Evolutionary conservation across 2,113 vertebrate genomes (phyloP), one percentile per base, ranked within the genome.

Genomic region (Apus apus): DNA sequence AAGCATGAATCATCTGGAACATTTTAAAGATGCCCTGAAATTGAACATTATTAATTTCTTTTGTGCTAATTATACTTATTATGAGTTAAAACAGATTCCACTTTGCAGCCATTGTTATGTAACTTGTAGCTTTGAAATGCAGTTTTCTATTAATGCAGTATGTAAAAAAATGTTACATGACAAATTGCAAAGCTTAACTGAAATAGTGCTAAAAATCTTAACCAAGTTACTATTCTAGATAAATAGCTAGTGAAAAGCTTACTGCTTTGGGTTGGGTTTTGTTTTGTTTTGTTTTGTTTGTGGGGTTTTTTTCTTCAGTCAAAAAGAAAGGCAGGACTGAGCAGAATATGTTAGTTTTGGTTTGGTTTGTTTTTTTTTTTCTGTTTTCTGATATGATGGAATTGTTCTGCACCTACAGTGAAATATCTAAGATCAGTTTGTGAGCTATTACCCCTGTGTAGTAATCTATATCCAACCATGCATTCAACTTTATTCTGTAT

Each of bases 101-200:
- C 34, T 95, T 88, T 75, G 11, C 68, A 80, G 34, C 14, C 76
- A 30, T 93, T 91, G 48, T 93, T 94, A 87, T 26, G 34, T 81
- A 92, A 94, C 85, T 93, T 87, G 76, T 92, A 83, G 76, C 80
- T 94, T 93, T 90, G 88, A 94, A 96, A 95, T 81, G 19, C 30
- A 68, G 21, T 58, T 88, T 86, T 86, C 34, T 65, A 45, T 91
- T 95, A 65, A 88, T 88, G 82, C 90, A 79, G 90, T 90, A 30
- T 74, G 67, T 64, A 68, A 77, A 94, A 93, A 87, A 92, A 93
- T 68, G 61, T 84, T 94, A 53, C 34, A 61, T 89, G 72, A 65
- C 53, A 75, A 94, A 91, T 92, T 88, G 68, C 43, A 94, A 94
- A 86, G 43, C 65, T 91, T 27, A 87, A 43, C 43, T 92, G 79